Base-by-base conservation (phyloP, 2,888 invertebrate species). In the Campoletis raptor region DNA sequence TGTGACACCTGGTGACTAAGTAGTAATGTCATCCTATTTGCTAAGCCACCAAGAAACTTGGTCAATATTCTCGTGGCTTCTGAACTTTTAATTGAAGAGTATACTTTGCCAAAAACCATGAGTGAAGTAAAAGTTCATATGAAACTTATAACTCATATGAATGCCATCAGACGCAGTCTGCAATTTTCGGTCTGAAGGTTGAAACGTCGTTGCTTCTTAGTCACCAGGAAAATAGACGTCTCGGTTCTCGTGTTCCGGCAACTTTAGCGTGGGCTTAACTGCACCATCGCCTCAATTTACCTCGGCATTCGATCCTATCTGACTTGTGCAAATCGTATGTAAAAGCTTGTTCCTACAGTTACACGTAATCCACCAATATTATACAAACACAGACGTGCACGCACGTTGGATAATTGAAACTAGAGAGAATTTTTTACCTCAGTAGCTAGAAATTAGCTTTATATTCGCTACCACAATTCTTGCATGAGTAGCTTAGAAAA, bases 141-240 rank as follows among this genome's bases (percentile, higher is more conserved):
- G 92, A 93, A 94, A 94, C 92, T 93, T 92, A 92, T 93, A 61
- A 61, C 61, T 61, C 93, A 92, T 93, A 94, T 91, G 91, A 91
- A 91, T 88, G 93, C 93, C 93, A 94, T 94, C 93, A 94, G 93
- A 89, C 90, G 90, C 93, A 92, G 92, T 90, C 92, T 81, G 48
- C 21, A 40, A 79, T 72, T 64, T 83, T 36, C 74, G 77, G 79
- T 83, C 83, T 57, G 83, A 73, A 66, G 86, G 72, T 85, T 40
- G 40, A 30, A 82, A 73, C 72, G 54, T 48, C 57, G 42, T n/a
- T 37, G 37, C 37, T 67, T 54, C 18, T 40, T 40, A 15, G 40
- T 69, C 52, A 21, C 54, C 15, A 54, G 36, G 40, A 70, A 57
- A 57, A 40, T 30, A 54, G 40, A 70, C 54, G 18, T 48, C 24